These are phyloP conservation scores for Anisognathus igniventris DNA, from an alignment of 2,797 vertebrate genomes.

Conservation along the genomic window DNA sequence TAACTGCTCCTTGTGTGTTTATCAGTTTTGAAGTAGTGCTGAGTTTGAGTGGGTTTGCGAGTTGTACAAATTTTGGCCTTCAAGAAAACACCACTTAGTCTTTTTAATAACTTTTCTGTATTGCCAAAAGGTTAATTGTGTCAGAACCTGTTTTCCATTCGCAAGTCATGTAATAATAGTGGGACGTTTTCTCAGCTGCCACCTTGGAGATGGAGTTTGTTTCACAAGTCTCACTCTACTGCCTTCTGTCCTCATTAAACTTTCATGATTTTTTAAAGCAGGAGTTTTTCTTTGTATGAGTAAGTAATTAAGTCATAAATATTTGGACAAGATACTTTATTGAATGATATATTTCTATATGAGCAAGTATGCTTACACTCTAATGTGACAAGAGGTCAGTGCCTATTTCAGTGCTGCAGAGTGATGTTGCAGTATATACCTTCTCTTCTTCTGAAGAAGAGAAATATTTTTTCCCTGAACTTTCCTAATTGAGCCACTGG, in stretches of 20 bases:
- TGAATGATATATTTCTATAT: background rate
- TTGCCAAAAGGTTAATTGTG: background rate
- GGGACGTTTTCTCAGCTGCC: background rate
- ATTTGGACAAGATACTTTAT: background rate
- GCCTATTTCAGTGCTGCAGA: background rate
- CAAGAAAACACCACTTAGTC: background rate
- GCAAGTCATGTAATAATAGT: background rate
- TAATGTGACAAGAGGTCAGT: background rate
- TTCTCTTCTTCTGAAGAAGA: background rate
- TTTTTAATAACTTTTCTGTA: background rate
- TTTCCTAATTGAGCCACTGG: background rate
- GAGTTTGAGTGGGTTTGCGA: background rate
- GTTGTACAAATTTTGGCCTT: background rate
- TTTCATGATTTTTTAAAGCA: background rate
- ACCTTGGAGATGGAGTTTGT: background rate
- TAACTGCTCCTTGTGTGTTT: background rate
- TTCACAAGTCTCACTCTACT: background rate
- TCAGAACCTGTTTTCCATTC: background rate
- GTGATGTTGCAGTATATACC: background rate
- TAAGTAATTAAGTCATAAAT: conserved; percentile 20
- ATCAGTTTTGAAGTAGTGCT: background rate
- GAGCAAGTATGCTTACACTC: background rate
- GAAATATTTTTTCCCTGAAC: background rate
- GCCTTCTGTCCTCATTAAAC: background rate
- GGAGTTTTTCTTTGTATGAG: background rate